Evolutionary conservation across 2,113 vertebrate species (phyloP), one percentile per base, ranked within the genome.

Genomic region (Hirundichthys speculiger): DNA sequence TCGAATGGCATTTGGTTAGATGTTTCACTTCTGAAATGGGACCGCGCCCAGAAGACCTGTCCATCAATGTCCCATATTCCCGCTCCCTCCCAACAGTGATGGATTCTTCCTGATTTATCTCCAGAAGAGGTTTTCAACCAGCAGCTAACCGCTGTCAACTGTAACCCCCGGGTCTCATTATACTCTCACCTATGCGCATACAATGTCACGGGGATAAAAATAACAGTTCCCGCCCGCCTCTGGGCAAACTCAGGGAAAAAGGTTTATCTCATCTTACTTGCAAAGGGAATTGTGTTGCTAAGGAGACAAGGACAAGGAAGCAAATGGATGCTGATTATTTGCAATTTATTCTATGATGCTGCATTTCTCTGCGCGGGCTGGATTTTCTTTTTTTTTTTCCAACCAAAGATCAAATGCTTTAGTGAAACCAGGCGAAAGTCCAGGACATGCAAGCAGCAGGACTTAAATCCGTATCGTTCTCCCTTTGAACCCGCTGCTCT

Each of bases 221-320:
- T 56, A 55, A 74, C 59, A 62, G 54, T 57, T 30, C 15, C 22
- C 53, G 66, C 47, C 30, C 19, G 46, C 52, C 74, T 77, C 76
- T 60, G 55, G 84, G 63, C 21, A 72, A 47, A 62, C 30, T 56
- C 72, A 59, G 53, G 71, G n/a, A 16, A 79, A 58, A 63, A 82
- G 68, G 75, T 66, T 67, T 49, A 58, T 71, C 80, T 91, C 74
- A 86, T 88, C 64, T 82, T 48, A 73, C 67, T 85, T 84, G 85
- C 79, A 88, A 75, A 77, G 61, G 52, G 68, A 69, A 42, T 64
- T 53, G 64, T 67, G 89, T 91, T 92, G 89, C 90, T 88, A 90
- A 55, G 86, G 90, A 86, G 88, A 92, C 86, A 18, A 47, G 59
- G 60, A 70, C 51, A 76, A 68, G 70, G 64, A 78, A 79, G 66